A percentile compares a stretch with the other conserved stretches of the same genome.
phyloP scores from a whole-genome alignment of 2,888 invertebrate species.

The Leptinotarsa juncta region DNA sequence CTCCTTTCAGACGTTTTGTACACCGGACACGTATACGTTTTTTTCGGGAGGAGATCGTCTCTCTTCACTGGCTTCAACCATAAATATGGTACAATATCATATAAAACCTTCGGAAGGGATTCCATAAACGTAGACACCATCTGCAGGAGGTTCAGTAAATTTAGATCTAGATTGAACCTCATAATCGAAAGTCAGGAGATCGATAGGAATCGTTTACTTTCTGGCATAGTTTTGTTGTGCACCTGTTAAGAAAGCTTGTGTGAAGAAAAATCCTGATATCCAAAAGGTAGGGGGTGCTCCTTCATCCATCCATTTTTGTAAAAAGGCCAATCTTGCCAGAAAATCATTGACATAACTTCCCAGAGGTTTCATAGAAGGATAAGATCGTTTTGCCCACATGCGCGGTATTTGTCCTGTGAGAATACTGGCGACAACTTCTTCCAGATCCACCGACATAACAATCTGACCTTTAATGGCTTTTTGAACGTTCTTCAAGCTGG shows the following conservation, averaged over 20 bases:
- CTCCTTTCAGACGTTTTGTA: conserved; percentile 92
- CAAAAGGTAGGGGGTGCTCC: conserved; percentile 66
- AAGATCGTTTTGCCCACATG: conserved; percentile 87
- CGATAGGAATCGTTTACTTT: conserved; percentile 92
- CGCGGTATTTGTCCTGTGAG: conserved; percentile 85
- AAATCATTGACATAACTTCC: conserved; percentile 90
- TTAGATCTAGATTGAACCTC: conserved; percentile 71
- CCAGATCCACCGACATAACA: conserved; percentile 86
- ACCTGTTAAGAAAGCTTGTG: conserved; percentile 94
- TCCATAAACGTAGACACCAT: conserved; percentile 86
- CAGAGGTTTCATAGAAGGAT: conserved; percentile 91
- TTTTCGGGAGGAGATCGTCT: conserved; percentile 73
- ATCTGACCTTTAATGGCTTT: conserved; percentile 91
- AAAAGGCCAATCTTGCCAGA: conserved; percentile 82
- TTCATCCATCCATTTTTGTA: conserved; percentile 86
- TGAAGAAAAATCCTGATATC: conserved; percentile 95
- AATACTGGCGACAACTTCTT: conserved; percentile 86
- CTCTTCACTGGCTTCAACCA: conserved; percentile 85
- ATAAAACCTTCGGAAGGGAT: conserved; percentile 84
- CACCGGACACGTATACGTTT: conserved; percentile 84
- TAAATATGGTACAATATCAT: conserved; percentile 81
- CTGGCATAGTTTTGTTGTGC: conserved; percentile 93
- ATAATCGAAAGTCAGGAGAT: conserved; percentile 85
- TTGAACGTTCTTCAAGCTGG: conserved; percentile 80
- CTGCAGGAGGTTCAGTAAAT: conserved; percentile 70